phyloP scores from a whole-genome alignment of 2,888 invertebrate species.

The Candidula unifasciata region DNA sequence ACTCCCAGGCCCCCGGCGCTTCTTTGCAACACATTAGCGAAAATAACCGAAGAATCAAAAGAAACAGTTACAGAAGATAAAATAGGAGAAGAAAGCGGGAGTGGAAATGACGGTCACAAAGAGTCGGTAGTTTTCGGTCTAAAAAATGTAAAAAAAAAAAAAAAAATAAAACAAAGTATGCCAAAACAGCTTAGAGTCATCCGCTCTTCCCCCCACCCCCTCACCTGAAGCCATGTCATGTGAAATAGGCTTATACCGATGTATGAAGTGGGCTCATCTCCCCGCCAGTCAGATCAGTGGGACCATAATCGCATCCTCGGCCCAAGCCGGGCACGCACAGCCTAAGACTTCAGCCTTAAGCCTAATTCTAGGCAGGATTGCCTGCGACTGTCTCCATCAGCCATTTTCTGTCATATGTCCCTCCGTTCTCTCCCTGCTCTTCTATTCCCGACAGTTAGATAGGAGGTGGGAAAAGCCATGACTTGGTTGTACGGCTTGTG shows the following conservation, averaged over 20 bases:
- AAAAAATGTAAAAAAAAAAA: too few species aligned
- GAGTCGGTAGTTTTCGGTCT: too few species aligned
- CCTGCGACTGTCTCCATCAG: slow-evolving; percentile 21
- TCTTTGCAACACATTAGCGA: too few species aligned
- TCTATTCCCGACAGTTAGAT: too few species aligned
- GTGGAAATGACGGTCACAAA: too few species aligned
- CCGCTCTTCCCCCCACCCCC: background rate
- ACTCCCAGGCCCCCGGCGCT: too few species aligned
- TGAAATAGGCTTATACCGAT: slow-evolving; percentile 45
- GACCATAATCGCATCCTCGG: slow-evolving; percentile 34
- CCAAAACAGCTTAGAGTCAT: slow-evolving; percentile 39
- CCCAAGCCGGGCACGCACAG: slow-evolving; percentile 36
- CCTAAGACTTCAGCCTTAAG: slow-evolving; percentile 41
- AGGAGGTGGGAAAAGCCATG: too few species aligned
- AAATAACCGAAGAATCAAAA: too few species aligned
- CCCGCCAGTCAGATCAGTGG: slow-evolving; percentile 34
- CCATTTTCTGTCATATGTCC: background rate
- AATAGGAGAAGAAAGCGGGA: too few species aligned
- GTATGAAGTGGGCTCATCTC: slow-evolving; percentile 21
- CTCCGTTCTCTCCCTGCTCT: background rate
- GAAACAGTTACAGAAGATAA: too few species aligned
- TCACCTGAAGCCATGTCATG: slow-evolving; percentile 14
- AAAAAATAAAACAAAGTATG: slow-evolving; percentile 20
- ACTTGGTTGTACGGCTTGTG: too few species aligned
- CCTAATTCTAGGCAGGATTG: slow-evolving; percentile 36